phyloP scores from a whole-genome alignment of 2,888 invertebrate species.

The Leptopilina myrica region DNA sequence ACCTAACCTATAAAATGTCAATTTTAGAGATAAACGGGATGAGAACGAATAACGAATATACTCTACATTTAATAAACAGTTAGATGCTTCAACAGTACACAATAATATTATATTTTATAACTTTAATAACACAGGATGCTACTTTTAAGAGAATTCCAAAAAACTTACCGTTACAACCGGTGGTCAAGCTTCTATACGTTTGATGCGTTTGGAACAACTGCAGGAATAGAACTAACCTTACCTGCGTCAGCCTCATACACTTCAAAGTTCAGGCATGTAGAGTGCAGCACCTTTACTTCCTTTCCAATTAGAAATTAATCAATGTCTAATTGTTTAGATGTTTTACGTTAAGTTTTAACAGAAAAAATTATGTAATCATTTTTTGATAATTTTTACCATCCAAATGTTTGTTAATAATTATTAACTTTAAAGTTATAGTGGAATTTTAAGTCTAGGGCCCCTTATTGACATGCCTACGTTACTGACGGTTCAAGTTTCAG shows the following conservation, averaged over 20 bases:
- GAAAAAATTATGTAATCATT: background rate
- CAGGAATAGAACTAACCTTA: constrained; percentile 28
- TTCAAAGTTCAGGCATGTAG: background rate
- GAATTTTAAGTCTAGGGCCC: background rate
- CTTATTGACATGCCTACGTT: background rate
- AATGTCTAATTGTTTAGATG: background rate
- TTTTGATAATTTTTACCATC: background rate
- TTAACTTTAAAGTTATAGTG: background rate
- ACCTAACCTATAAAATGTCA: constrained; percentile 37
- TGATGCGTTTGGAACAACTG: constrained; percentile 9
- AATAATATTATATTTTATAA: background rate
- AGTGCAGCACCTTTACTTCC: background rate
- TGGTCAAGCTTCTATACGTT: constrained; percentile 24
- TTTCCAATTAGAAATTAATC: background rate
- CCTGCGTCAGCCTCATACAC: background rate
- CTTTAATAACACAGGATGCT: background rate
- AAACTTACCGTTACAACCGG: constrained; percentile 37
- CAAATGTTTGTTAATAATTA: background rate
- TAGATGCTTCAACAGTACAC: background rate
- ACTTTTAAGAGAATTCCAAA: constrained; percentile 16
- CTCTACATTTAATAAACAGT: background rate
- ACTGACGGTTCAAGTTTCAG: background rate
- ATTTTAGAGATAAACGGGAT: background rate
- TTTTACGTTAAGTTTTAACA: background rate
- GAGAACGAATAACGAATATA: background rate